Base-by-base conservation (phyloP, 2,888 invertebrate genomes). In the Eupithecia tripunctaria region DNA sequence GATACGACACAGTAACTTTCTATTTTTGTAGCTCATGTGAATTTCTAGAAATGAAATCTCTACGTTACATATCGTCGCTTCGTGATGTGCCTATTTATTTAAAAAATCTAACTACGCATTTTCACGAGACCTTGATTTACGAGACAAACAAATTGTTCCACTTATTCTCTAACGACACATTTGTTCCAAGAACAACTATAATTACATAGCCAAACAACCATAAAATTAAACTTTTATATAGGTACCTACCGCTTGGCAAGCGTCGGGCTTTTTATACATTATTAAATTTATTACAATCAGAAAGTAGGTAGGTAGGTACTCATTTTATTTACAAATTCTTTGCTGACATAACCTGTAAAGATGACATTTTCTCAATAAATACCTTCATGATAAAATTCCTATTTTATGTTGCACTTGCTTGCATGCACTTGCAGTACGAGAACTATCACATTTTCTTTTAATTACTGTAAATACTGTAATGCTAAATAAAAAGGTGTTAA, bases 201-300 rank as follows among this genome's bases (percentile, higher is more conserved):
- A 84, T 85, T 82, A 84, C 80, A 77, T 75, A 77, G 76, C 77
- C 78, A 82, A 81, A 79, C 75, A 79, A 75, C 80, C 81, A 82
- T 85, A 80, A 83, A 81, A 82, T 83, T 77, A 64, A 41, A 15
- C 64, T 63, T 63, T n/a, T n/a, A 21, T 32, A 63, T 63, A n/a
- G n/a, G n/a, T n/a, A 62, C 62, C 36, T 62, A 63, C 36, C 62
- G n/a, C 76, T 81, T 80, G 82, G 79, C 79, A 82, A 77, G 67
- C 73, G 77, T 67, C 71, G 66, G 59, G 70, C 68, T 73, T 80
- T 82, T 79, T 78, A 78, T 81, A 3, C 18, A 29, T 36, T 8
- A 5, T n/a, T n/a, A n/a, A n/a, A n/a, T n/a, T n/a, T n/a, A n/a
- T n/a, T n/a, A 36, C n/a, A 63, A 63, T 62, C n/a, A 32, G 21